A percentile compares a stretch with the other conserved stretches of the same genome.
phyloP scores from a whole-genome alignment of 2,113 vertebrate species.

The Eleginops maclovinus region DNA sequence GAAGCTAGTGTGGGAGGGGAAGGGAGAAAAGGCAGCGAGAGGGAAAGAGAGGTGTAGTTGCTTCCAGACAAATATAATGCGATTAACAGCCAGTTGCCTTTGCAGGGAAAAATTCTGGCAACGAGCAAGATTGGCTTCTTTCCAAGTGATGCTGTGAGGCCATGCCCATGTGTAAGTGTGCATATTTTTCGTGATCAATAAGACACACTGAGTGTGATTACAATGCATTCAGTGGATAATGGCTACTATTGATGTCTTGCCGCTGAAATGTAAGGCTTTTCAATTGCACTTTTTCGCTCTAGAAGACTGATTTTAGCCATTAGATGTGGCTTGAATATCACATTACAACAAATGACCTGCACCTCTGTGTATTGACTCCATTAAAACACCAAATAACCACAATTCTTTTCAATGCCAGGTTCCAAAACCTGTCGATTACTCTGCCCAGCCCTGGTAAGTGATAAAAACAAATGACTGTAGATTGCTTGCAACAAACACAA shows the following conservation, averaged over 20 bases:
- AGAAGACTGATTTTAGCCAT: slow-evolving; percentile 61
- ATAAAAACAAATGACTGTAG: slow-evolving; percentile 39
- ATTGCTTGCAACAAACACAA: slow-evolving; percentile 32
- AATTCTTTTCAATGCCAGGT: slow-evolving; percentile 82
- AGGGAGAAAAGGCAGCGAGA: slow-evolving; percentile 12
- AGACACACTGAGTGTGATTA: slow-evolving; percentile 62
- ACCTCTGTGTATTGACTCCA: slow-evolving; percentile 39
- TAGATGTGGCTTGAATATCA: slow-evolving; percentile 65
- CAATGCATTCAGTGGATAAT: slow-evolving; percentile 63
- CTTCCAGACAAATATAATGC: slow-evolving; percentile 73
- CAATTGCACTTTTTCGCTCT: slow-evolving; percentile 42
- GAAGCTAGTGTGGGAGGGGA: slow-evolving; percentile 58
- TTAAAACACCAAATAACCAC: slow-evolving; percentile 62
- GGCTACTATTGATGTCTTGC: slow-evolving; percentile 62
- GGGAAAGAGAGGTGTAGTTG: slow-evolving; percentile 32
- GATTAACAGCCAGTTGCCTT: slow-evolving; percentile 75
- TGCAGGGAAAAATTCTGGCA: slow-evolving; percentile 90
- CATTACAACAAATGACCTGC: slow-evolving; percentile 56
- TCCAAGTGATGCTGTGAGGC: slow-evolving; percentile 93
- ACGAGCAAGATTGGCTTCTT: slow-evolving; percentile 94
- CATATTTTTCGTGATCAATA: slow-evolving; percentile 62
- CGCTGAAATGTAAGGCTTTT: slow-evolving; percentile 55
- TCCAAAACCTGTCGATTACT: slow-evolving; percentile 95
- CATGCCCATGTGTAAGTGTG: slow-evolving; percentile 94
- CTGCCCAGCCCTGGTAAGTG: slow-evolving; percentile 90